phyloP scores from a whole-genome alignment of 1,140 invertebrate genomes.

The Sarcophaga bullata region DNA sequence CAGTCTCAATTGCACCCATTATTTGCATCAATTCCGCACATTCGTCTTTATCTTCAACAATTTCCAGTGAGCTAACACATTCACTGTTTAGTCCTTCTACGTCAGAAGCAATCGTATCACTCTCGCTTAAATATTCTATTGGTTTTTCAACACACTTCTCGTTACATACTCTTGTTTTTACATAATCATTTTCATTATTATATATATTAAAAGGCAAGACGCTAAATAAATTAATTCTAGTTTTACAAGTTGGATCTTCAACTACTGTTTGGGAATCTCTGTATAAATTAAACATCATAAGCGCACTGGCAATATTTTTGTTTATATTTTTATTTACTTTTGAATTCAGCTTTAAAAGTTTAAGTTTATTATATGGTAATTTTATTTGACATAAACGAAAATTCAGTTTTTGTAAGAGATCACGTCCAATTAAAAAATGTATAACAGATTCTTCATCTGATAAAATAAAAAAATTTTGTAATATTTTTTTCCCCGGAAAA shows the following conservation, averaged over 20 bases:
- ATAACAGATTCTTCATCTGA: background rate
- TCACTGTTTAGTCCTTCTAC: too few relatives aligned
- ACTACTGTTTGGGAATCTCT: background rate
- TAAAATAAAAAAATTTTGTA: background rate
- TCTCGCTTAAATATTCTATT: background rate
- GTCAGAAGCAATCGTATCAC: too few relatives aligned
- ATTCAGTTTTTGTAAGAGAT: slow-evolving; percentile 1
- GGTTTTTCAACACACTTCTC: background rate
- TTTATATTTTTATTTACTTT: background rate
- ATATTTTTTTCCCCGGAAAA: background rate
- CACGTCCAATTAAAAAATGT: background rate
- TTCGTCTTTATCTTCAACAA: too few relatives aligned
- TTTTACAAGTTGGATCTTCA: background rate
- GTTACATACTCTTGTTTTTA: background rate
- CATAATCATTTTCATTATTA: background rate
- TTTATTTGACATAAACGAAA: background rate
- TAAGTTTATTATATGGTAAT: background rate
- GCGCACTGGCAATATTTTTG: background rate
- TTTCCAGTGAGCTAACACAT: too few relatives aligned
- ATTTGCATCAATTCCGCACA: too few relatives aligned
- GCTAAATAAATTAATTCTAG: too few relatives aligned
- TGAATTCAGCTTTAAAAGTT: slow-evolving; percentile 48
- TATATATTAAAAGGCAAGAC: background rate
- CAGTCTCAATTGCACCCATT: too few relatives aligned
- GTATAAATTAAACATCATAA: background rate